phyloP scores from a whole-genome alignment of 2,113 vertebrate species.

The Ariopsis seemanni region DNA sequence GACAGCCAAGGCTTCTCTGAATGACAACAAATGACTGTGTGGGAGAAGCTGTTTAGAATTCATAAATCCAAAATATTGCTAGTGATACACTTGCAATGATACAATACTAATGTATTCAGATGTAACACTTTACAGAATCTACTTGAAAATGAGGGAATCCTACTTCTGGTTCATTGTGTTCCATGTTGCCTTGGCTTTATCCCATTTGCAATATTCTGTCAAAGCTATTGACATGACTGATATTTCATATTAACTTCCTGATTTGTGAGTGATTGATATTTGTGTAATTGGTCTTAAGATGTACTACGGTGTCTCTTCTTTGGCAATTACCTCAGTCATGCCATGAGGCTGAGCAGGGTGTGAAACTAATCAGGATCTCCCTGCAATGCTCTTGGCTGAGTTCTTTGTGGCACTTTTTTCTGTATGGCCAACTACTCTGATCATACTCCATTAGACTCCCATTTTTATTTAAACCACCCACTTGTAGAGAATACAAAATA shows the following conservation, averaged over 20 bases:
- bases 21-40: constrained; percentile 22
- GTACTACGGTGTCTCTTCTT: not conserved
- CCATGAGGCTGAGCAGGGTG: not conserved
- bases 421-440: constrained; percentile 30
- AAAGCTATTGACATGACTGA: not conserved
- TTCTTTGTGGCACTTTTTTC: not conserved
- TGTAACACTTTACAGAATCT: not conserved
- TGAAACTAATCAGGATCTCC: constrained; percentile 37
- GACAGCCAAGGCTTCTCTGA: constrained; percentile 26
- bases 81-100: not conserved
- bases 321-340: not conserved
- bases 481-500: not conserved
- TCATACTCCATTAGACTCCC: constrained; percentile 1
- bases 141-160: not conserved
- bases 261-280: not conserved
- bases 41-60: not conserved
- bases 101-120: not conserved
- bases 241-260: not conserved
- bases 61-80: not conserved
- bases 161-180: not conserved
- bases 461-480: not conserved
- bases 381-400: not conserved
- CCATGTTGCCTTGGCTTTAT: not conserved
- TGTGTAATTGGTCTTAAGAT: not conserved
- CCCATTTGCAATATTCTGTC: not conserved